Evolutionary conservation across 2,797 vertebrate species (phyloP).

Genomic region (Hoplostethus mediterraneus): DNA sequence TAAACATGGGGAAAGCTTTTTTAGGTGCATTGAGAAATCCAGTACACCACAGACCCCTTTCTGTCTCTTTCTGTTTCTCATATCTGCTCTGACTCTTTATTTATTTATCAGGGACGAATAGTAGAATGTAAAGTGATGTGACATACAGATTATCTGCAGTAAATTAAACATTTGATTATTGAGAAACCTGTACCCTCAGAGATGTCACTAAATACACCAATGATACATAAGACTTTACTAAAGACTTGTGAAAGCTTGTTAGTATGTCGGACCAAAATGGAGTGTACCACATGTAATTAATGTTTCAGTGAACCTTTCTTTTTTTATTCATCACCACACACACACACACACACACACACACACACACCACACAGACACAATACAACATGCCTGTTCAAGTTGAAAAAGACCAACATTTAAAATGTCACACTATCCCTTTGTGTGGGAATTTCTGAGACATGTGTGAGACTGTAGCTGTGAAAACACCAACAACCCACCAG

Average conservation of each 20-base stretch:
- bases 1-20: conserved; percentile 47
- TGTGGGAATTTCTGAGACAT: conserved; percentile 45
- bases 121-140: not conserved
- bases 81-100: conserved; percentile 16
- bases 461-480: conserved; percentile 44
- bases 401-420: not conserved
- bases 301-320: too few relatives aligned
- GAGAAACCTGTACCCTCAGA: too few relatives aligned
- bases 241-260: too few relatives aligned
- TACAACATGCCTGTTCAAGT: not conserved
- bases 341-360: not conserved
- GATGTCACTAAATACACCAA: too few relatives aligned
- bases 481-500: conserved; percentile 42
- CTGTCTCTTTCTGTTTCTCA: not conserved
- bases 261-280: too few relatives aligned
- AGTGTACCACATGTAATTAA: too few relatives aligned
- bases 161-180: too few relatives aligned
- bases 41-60: not conserved
- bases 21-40: conserved; percentile 20
- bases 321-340: conserved; percentile 1
- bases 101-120: not conserved
- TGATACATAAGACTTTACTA: too few relatives aligned
- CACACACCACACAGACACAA: not conserved
- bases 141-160: not conserved
- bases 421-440: conserved; percentile 44